Percentiles rank a stretch among this genome's conserved stretches.
Evolutionary conservation across 2,888 invertebrate genomes (phyloP).

Genomic region (Xanthorhoe spadicearia): DNA sequence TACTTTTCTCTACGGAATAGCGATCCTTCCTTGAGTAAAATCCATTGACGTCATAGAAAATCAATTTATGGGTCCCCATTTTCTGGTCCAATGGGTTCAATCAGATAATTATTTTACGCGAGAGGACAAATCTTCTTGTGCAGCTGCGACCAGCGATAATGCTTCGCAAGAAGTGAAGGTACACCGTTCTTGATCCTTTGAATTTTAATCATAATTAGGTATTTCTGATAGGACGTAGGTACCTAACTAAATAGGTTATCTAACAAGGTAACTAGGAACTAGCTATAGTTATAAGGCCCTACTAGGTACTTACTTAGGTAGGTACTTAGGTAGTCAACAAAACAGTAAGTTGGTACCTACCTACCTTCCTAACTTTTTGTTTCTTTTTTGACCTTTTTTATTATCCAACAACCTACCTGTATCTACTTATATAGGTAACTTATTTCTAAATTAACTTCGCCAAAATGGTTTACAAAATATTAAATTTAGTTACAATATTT

Average conservation of each 20-base stretch:
- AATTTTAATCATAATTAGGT: background rate
- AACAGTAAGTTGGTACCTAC: too few relatives aligned
- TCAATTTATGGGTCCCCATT: constrained; percentile 73
- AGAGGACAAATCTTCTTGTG: constrained; percentile 72
- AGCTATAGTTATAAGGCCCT: too few relatives aligned
- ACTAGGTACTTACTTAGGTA: background rate
- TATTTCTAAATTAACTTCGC: too few relatives aligned
- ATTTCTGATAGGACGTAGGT: background rate
- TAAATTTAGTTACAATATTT: too few relatives aligned
- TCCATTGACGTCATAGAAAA: constrained; percentile 72
- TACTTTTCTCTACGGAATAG: too few relatives aligned
- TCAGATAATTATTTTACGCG: constrained; percentile 79
- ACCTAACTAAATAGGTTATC: too few relatives aligned
- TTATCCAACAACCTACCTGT: too few relatives aligned
- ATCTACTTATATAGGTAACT: too few relatives aligned
- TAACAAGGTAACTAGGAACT: too few relatives aligned
- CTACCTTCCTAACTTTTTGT: too few relatives aligned
- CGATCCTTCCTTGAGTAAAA: constrained; percentile 5
- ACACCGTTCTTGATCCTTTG: constrained; percentile 54
- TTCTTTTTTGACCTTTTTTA: too few relatives aligned
- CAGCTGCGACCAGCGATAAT: constrained; percentile 80
- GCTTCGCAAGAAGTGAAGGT: constrained; percentile 33
- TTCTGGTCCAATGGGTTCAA: constrained; percentile 69
- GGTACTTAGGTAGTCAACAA: background rate
- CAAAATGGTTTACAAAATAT: too few relatives aligned